Evolutionary conservation across 64 coral and sea anemone species (phyloP), one percentile per base, ranked within the genome.

Genomic region (Stichodactyla helianthus): DNA sequence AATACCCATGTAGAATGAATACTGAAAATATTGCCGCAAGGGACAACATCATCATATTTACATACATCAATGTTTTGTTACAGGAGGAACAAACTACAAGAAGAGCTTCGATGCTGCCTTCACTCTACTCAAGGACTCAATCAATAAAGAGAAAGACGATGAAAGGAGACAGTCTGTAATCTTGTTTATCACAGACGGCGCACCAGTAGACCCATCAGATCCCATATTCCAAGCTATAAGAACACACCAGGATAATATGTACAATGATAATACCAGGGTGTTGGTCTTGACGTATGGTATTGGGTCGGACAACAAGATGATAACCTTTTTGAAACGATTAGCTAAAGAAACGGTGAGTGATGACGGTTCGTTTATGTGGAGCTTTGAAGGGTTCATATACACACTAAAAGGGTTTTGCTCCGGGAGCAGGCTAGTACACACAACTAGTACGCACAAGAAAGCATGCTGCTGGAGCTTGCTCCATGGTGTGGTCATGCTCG

Each of bases 41-140:
- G 2, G 35, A 44, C 1, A 44, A 44, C 35, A 17, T 62, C 59
- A 62, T 62, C 15, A 15, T 35, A 15, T 35, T 2, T 56, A 56
- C 51, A 55, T 68, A 2, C 28, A 31, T 25, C 8, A 1, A 35
- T 54, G 22, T 65, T 65, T n/a, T 18, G 18, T 0, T 79, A 9
- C 59, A 96, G 94, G 94, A 44, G 90, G 91, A 23, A 96, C 88
- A 20, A 79, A 89, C 52, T 96, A 88, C 85, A 79, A 93, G 14
- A 78, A 18, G 61, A 87, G 90, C 12, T 84, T 96, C 53, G 56
- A 81, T 9, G 85, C 71, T 62, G 94, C 94, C 5, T 96, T 93
- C 26, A 31, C 74, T 5, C 85, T 96, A 13, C 77, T 93, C 2
- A 85, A 79, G 17, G 79, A 88, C 27, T 84, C 91, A 53, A n/a